Base-by-base conservation (phyloP, 2,888 invertebrate species). In the Drosophila formosana region DNA sequence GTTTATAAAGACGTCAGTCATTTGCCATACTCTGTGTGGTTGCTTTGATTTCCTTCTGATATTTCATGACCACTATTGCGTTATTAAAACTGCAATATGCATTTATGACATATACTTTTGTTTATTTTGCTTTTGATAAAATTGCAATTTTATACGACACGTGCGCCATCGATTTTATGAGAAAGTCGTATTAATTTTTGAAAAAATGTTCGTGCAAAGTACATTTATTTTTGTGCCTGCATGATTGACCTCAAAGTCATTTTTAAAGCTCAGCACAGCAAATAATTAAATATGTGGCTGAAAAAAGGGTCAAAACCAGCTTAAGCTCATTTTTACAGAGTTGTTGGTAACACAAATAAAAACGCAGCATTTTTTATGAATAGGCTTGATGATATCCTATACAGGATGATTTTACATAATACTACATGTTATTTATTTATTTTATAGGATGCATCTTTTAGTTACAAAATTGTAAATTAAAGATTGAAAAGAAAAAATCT, bases 271-370 rank as follows among this genome's bases (percentile, higher is more conserved):
- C 18, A 26, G 18, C 32, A 43, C 30, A 26, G 13, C 30, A 56
- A 63, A 56, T 43, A 63, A 43, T 56, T 56, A 55, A 63, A 49
- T 30, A 46, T 49, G 55, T 63, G 55, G 47, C 28, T 55, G 6
- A 30, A 30, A 37, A 23, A 26, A 37, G 47, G 37, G n/a, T 18
- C 52, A 37, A 47, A 18, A 13, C 2, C 4, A 46, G 25, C 13
- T 45, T 13, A 45, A 34, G 18, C 34, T 26, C 4, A 43, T 34
- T 8, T 43, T 41, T 43, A 53, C 43, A 51, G 47, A 47, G 30
- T 34, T 23, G 13, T 30, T 7, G 18, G 23, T 3, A 9, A 26
- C 46, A 26, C 13, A 26, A 39, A 52, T 11, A 23, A 25, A 11
- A 4, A 7, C 4, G 23, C 32, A 5, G 4, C n/a, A 23, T 4